Base-by-base conservation (phyloP, 2,888 invertebrate genomes). In the Rutpela maculata region DNA sequence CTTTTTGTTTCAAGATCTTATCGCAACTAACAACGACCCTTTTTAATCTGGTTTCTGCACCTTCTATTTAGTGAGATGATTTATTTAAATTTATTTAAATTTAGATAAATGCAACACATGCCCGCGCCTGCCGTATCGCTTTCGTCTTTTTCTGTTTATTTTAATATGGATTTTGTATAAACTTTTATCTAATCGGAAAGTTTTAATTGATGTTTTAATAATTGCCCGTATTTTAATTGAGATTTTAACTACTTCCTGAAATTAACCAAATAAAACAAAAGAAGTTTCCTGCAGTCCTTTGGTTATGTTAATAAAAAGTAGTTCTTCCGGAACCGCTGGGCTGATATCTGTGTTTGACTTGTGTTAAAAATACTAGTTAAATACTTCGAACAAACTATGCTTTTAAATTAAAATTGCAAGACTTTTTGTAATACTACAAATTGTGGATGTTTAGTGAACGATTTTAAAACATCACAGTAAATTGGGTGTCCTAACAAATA, bases 1-100 rank as follows among this genome's bases (percentile, higher is more conserved):
- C 84, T 85, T 86, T 85, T 85, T 85, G 85, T 84, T 84, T 83
- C 76, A 78, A 85, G 86, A 86, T 86, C 84, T 84, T 85, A 86
- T 86, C 85, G 82, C 74, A 80, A 77, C 79, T 77, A 78, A 82
- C 81, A 82, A 81, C 79, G 81, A 76, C 80, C 84, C 81, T 83
- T 84, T 84, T 83, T 82, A 84, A 84, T 83, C 84, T 80, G 77
- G 76, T 83, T 81, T 84, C 80, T 81, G 80, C 82, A 82, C 81
- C 81, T 82, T 78, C 74, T 71, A 59, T 78, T 80, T 76, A 75
- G 69, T 57, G 57, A 69, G 76, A 82, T 82, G 80, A 83, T 81
- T 82, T 81, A 81, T 81, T 81, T 35, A 80, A 78, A 80, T 82
- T 78, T 80, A 80, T 81, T 81, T 76, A 78, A 79, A 81, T 79